These are phyloP conservation scores for Lithosia quadra DNA, from an alignment of 2,888 invertebrate species.

Conservation along the genomic window DNA sequence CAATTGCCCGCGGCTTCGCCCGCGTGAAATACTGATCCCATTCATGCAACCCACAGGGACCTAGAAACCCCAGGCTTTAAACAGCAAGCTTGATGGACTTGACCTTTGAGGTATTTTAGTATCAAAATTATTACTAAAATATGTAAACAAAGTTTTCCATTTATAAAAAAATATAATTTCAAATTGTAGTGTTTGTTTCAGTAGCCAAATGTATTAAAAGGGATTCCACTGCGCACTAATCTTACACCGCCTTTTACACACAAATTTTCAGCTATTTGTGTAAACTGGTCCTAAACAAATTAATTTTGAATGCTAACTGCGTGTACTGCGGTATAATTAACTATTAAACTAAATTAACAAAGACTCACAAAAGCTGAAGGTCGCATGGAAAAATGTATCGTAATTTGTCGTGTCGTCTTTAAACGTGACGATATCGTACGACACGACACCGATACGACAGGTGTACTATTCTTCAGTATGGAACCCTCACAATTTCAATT, in stretches of 20 bases:
- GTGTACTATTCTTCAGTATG: background rate
- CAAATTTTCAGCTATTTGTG: background rate
- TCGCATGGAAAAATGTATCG: too few relatives aligned
- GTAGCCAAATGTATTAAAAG: background rate
- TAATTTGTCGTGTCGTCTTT: too few relatives aligned
- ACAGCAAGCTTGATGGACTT: too few relatives aligned
- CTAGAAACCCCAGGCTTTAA: too few relatives aligned
- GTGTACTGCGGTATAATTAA: conserved; percentile 53
- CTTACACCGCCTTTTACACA: background rate
- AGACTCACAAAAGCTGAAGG: conserved; percentile 40
- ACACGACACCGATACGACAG: conserved; percentile 9
- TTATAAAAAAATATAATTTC: background rate
- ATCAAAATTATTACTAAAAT: background rate
- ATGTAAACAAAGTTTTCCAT: background rate
- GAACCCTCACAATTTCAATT: background rate
- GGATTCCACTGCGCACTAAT: background rate
- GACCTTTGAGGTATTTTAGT: too few relatives aligned
- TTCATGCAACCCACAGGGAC: too few relatives aligned
- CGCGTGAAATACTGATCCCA: too few relatives aligned
- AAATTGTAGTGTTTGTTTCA: background rate
- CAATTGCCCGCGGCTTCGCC: too few relatives aligned
- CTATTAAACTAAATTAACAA: conserved; percentile 59
- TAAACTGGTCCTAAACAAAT: background rate
- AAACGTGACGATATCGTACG: background rate
- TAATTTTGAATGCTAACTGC: conserved; percentile 38